Conservation (phyloP, 2,797 vertebrate genomes). For the Melanotaenia trifasciata region DNA sequence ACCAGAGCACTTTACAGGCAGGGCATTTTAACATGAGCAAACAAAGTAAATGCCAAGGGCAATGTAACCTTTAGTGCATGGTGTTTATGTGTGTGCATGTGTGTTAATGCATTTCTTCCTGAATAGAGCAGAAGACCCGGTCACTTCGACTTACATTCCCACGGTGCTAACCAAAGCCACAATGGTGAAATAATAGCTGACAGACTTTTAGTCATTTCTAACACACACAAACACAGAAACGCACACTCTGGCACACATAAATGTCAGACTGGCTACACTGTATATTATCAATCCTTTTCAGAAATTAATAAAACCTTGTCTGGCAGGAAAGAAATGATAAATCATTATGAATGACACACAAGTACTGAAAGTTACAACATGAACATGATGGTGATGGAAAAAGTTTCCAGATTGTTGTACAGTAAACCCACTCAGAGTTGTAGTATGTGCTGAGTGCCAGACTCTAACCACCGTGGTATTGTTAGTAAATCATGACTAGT, state of each 20-base stretch:
- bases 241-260: slow-evolving; percentile 33
- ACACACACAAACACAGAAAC: slow-evolving; percentile 47
- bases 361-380: slow-evolving; percentile 22
- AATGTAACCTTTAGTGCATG: slow-evolving; percentile 47
- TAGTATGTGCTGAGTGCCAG: slow-evolving; percentile 65
- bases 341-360: slow-evolving; percentile 37
- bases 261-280: slow-evolving; percentile 41
- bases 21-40: slow-evolving; percentile 41
- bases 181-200: slow-evolving; percentile 72
- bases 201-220: slow-evolving; percentile 46
- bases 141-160: slow-evolving; percentile 62
- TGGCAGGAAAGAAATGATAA: slow-evolving; percentile 56
- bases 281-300: slow-evolving; percentile 40
- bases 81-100: slow-evolving; percentile 18
- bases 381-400: slow-evolving; percentile 32
- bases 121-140: slow-evolving; percentile 51
- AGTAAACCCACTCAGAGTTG: slow-evolving; percentile 46
- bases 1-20: slow-evolving; percentile 56
- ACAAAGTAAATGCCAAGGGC: slow-evolving; percentile 45
- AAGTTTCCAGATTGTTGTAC: slow-evolving; percentile 46
- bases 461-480: slow-evolving; percentile 64
- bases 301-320: slow-evolving; percentile 53
- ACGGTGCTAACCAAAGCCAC: slow-evolving; percentile 63
- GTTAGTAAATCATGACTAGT: slow-evolving; percentile 73
- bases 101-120: slow-evolving; percentile 62